Evolutionary conservation across 2,113 vertebrate species (phyloP), one percentile per base, ranked within the genome.

Genomic region (Etia nguti): DNA sequence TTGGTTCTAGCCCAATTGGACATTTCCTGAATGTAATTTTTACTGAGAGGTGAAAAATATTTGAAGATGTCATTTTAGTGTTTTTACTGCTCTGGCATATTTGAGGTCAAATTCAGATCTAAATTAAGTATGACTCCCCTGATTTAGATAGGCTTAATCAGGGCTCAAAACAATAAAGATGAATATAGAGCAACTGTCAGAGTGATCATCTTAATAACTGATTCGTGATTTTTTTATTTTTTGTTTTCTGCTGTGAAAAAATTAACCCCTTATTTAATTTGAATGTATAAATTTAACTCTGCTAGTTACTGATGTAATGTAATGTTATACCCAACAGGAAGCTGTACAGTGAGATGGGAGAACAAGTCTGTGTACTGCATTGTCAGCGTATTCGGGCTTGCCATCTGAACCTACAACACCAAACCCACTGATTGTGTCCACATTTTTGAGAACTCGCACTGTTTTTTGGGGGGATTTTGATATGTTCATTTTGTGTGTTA

Each of bases 321-420:
- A 34, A 82, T 57, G 8, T 56, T 82, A 3, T 80, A 22, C 55
- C 59, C 52, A 84, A 90, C 95, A 99, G 98, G 98, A 90, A 98
- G 97, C 95, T 98, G 98, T 92, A 97, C 97, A 0, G 97, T 98
- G 89, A 97, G 96, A 94, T 98, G 98, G 98, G 98, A 99, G 93
- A 99, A 99, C 88, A 98, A 98, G 94, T 97, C 97, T 70, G 97
- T 98, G 97, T 98, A 98, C 94, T 99, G 98, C 93, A 97, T 98
- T 3, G 96, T 99, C 95, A 98, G 93, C 82, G 96, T 98, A 92
- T 99, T 98, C 50, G 98, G 98, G 31, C 96, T 99, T 52, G 96
- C 97, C 81, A 95, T 98, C 60, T 98, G 92, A 97, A 89, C 7
- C 9, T 52, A 36, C 20, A 12, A 31, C 50, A 77, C 43, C 43